Evolutionary conservation across 1,140 invertebrate species (phyloP).

Genomic region (Drosophila auraria): DNA sequence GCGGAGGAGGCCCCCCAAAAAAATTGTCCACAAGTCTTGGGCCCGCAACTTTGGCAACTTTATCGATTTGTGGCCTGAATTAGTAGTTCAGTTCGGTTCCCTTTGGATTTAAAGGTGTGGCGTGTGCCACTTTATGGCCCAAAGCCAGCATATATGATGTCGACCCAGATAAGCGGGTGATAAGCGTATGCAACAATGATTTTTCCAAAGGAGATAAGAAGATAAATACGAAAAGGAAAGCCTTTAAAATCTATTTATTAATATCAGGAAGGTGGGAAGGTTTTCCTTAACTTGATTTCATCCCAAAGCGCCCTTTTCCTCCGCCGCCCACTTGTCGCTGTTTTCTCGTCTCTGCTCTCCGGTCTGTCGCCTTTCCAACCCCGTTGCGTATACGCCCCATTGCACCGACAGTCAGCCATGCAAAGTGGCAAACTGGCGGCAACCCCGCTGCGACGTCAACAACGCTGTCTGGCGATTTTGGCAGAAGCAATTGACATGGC

Average conservation of each 20-base stretch:
- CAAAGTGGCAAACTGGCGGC: conserved; percentile 3
- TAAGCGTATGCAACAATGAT: neutral
- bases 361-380: neutral
- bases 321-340: neutral
- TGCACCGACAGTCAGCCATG: conserved; percentile 25
- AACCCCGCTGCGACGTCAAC: conserved; percentile 7
- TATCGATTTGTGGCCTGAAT: conserved; percentile 26
- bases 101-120: conserved; percentile 9
- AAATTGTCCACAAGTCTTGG: conserved; percentile 7
- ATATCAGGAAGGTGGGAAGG: neutral
- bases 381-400: conserved; percentile 44
- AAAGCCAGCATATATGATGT: neutral
- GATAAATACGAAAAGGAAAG: too few relatives aligned
- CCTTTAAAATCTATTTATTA: neutral
- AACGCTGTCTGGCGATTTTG: conserved; percentile 36
- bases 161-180: conserved; percentile 1
- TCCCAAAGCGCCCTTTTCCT: neutral
- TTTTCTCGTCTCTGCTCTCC: neutral
- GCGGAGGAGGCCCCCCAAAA: neutral
- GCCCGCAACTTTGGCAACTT: conserved; percentile 5
- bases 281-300: neutral
- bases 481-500: conserved; percentile 23
- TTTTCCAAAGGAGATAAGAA: neutral
- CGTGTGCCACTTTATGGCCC: conserved; percentile 16
- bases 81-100: neutral